Evolutionary conservation across 2,113 vertebrate genomes (phyloP), one percentile per base, ranked within the genome.

Genomic region (Symphodus melops): DNA sequence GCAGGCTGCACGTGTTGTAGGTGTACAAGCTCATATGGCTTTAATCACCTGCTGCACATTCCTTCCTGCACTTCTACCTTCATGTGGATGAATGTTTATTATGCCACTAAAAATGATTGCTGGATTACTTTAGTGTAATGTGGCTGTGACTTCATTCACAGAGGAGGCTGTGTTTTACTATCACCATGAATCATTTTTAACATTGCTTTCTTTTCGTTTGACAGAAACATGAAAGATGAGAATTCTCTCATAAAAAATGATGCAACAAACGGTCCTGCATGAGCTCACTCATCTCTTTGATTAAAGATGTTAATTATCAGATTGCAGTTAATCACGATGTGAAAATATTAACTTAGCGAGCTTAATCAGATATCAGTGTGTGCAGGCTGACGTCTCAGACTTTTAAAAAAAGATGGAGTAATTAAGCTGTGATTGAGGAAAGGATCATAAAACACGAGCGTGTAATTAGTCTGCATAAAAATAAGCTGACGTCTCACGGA

Each of bases 391-490:
- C 57, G n/a, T 64, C 52, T 41, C 51, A 78, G 41, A 48, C 36
- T n/a, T n/a, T n/a, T 9, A 8, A 57, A 77, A 33, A 16, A 41
- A 72, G 57, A 25, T 76, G 11, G 9, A 39, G 46, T 52, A 78
- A 90, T 87, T 61, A 86, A 52, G 39, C 44, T 41, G 21, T 84
- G 73, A 89, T 88, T 81, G 48, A 48, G 69, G 37, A 8, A 42
- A 1, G 71, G 55, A 76, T 79, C 75, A 57, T 36, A 71, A 77
- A 77, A 83, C 37, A 61, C 4, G 42, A 66, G 51, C 69, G 19
- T 1, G 25, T 72, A 74, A 72, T 80, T 61, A 60, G 53, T 65
- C 80, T 72, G 39, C 48, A 69, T 17, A 48, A 33, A 78, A 74
- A 79, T 51, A 19, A 19, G 13, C 10, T 39, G 42, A 42, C 23